phyloP scores from a whole-genome alignment of 2,888 invertebrate species.

The Trichopoda pennipes region DNA sequence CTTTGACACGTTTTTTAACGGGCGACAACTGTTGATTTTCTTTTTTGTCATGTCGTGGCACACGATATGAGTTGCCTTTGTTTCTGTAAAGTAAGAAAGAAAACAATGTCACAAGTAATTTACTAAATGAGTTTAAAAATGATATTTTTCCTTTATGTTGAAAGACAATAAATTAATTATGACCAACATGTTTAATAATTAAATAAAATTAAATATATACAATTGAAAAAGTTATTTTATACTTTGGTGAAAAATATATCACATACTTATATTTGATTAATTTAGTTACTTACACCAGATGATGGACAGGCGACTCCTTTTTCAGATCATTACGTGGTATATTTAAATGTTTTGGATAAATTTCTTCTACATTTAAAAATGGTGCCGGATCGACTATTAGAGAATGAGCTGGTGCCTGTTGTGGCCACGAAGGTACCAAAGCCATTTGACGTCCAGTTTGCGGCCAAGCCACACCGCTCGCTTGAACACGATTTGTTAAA shows the following conservation, averaged over 20 bases:
- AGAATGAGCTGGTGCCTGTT: constrained; percentile 87
- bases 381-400: constrained; percentile 89
- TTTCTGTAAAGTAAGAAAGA: constrained; percentile 69
- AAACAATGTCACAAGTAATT: constrained; percentile 7
- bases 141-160: neutral
- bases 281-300: constrained; percentile 78
- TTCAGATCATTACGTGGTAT: constrained; percentile 84
- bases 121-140: constrained; percentile 22
- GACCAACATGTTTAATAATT: too few species aligned
- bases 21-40: constrained; percentile 95
- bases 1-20: constrained; percentile 98
- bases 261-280: neutral
- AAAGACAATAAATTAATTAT: neutral
- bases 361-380: constrained; percentile 85
- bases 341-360: constrained; percentile 83
- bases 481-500: constrained; percentile 83
- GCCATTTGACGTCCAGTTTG: constrained; percentile 87
- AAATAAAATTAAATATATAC: too few species aligned
- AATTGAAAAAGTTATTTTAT: neutral
- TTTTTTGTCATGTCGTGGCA: constrained; percentile 86
- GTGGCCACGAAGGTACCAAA: constrained; percentile 92
- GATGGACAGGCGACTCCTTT: constrained; percentile 83
- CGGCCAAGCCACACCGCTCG: constrained; percentile 81
- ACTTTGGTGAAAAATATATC: neutral
- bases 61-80: constrained; percentile 81